Percentiles rank a stretch among this genome's conserved stretches.
These are phyloP conservation scores for Burhinus oedicnemus DNA, from an alignment of 2,113 vertebrate species.

Conservation along the genomic window DNA sequence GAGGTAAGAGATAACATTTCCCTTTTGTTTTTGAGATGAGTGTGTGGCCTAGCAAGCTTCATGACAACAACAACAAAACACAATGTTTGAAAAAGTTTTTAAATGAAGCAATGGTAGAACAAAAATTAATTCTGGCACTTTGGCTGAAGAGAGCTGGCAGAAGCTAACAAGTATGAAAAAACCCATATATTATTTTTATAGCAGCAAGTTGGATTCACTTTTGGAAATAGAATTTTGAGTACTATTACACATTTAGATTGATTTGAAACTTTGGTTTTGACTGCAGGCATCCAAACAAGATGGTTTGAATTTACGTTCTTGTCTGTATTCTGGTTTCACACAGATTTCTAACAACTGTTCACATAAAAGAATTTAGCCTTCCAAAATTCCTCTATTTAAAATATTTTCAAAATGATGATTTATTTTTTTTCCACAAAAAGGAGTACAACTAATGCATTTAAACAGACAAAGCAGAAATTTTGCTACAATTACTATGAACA, in stretches of 20 bases:
- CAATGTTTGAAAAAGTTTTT: conserved; percentile 39
- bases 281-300: conserved; percentile 38
- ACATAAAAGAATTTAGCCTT: conserved; percentile 15
- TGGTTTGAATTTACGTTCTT: conserved; percentile 58
- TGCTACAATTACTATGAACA: neutral
- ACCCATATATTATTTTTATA: neutral
- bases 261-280: conserved; percentile 66
- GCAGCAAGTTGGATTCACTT: conserved; percentile 14
- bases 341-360: conserved; percentile 55
- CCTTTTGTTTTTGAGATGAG: neutral
- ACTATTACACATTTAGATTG: conserved; percentile 33
- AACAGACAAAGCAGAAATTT: neutral
- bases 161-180: conserved; percentile 31
- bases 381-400: neutral
- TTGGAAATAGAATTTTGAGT: conserved; percentile 63
- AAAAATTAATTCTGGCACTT: conserved; percentile 36
- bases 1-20: neutral
- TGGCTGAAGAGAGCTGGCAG: conserved; percentile 20
- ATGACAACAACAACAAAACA: neutral
- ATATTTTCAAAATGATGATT: neutral
- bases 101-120: conserved; percentile 9
- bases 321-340: conserved; percentile 41
- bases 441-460: neutral
- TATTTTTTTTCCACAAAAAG: neutral
- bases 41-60: neutral